Base-by-base conservation (phyloP, 2,797 vertebrate genomes). In the Allobates femoralis region DNA sequence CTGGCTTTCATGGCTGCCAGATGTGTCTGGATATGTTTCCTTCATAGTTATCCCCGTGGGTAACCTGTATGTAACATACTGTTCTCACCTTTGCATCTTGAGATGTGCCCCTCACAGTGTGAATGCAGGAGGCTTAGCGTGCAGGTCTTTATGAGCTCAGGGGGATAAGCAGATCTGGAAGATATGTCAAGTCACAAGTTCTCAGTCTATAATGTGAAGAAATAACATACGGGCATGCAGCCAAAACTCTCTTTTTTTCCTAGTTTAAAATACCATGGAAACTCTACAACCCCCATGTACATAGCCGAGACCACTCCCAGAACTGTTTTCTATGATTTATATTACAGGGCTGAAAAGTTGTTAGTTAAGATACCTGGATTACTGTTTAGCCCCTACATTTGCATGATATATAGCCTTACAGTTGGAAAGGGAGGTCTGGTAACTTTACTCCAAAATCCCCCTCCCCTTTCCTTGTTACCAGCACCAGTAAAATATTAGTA, bases 221-320 rank as follows among this genome's bases (percentile, higher is more conserved):
- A 92, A 93, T 89, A 92, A 93, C 92, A 88, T 89, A 90, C 90
- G 69, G 89, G 90, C 91, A 85, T 92, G 89, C 83, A 89, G 91
- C 91, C 92, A 92, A 90, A 90, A 89, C 89, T 88, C 93, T 94
- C 96, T 96, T 94, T 96, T 94, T 96, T 93, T 94, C 94, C 94
- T 94, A 93, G 92, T 75, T 92, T 93, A 87, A 93, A 92, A 90
- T 94, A 94, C 94, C 94, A 96, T 94, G 95, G 91, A 95, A 94
- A 95, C 91, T 94, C 93, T 94, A 93, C 95, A 95, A 92, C 92
- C 92, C 92, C 86, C 93, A 90, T 94, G 3, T 75, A 75, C 69
- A 32, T 7, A 5, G 8, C 19, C 2, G 7, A 83, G 67, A 83
- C 66, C 81, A 58, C 81, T 62, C 81, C 81, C 56, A 21, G n/a